Evolutionary conservation across 2,888 invertebrate species (phyloP).

Genomic region (Aromia moschata): DNA sequence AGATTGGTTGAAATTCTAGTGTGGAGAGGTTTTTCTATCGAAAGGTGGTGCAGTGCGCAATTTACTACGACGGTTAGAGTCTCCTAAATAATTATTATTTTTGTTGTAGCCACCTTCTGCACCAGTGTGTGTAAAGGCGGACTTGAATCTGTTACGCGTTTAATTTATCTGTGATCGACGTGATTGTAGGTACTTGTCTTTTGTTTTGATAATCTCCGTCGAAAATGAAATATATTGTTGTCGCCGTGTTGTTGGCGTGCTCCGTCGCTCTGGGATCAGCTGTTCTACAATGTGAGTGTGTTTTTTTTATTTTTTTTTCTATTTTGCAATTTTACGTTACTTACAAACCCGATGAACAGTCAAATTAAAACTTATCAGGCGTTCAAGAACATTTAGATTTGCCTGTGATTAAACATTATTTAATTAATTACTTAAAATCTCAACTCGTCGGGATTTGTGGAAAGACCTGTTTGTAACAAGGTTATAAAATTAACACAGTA

Average conservation of each 20-base stretch:
- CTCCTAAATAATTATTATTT: slow-evolving; percentile 39
- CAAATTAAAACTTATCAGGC: too few relatives aligned
- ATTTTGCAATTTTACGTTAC: slow-evolving; percentile 37
- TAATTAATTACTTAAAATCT: too few relatives aligned
- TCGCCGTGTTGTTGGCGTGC: slow-evolving; percentile 36
- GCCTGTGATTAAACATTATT: too few relatives aligned
- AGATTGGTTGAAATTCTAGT: slow-evolving; percentile 11
- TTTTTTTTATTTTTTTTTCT: slow-evolving; percentile 44
- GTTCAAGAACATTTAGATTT: too few relatives aligned
- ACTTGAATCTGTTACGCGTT: slow-evolving; percentile 38
- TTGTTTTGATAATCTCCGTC: neutral
- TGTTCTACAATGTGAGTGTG: slow-evolving; percentile 78
- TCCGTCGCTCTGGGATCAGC: slow-evolving; percentile 64
- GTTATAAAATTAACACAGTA: too few relatives aligned
- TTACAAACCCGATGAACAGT: too few relatives aligned
- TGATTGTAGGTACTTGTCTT: too few relatives aligned
- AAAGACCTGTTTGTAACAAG: too few relatives aligned
- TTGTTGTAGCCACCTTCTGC: slow-evolving; percentile 77
- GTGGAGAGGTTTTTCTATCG: neutral
- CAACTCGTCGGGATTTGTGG: too few relatives aligned
- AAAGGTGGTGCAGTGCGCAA: slow-evolving; percentile 50
- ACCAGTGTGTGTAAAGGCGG: slow-evolving; percentile 93
- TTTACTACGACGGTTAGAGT: slow-evolving; percentile 31
- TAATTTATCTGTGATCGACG: neutral
- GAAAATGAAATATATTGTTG: slow-evolving; percentile 65